Evolutionary conservation across 2,888 invertebrate genomes (phyloP), one percentile per base, ranked within the genome.

Genomic region (Zeuzera pyrina): DNA sequence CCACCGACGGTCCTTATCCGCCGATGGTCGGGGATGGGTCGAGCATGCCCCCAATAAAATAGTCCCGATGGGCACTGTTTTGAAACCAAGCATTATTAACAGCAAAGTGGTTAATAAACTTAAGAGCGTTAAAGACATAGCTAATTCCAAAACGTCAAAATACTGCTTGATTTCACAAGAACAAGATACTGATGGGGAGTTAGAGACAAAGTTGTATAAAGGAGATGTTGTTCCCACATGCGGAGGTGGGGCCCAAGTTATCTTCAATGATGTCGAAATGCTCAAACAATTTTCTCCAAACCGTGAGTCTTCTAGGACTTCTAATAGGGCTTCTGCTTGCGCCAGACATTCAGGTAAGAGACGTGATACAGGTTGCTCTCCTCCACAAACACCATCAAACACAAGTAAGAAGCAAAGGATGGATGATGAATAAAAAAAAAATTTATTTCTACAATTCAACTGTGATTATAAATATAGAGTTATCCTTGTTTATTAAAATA

Each of bases 141-240:
- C 88, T 0, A 88, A 89, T 52, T 71, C 83, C 0, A 90, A 88
- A 57, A 88, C 86, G 47, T 90, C 91, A 0, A 96, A 96, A 57
- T 99, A 99, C 66, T 93, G 97, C 43, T 85, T 99, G 0, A 91
- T 96, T 11, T 92, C 96, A 0, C 98, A 98, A 71, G 94, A 94
- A 50, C 91, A 93, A 12, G 97, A 97, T 61, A 90, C 92, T 0
- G 93, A 93, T 48, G 98, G 98, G 0, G 96, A 96, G 57, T 77
- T 98, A 2, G 95, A 96, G 68, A 98, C 98, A 0, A 93, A 93
- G 52, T 63, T 97, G 10, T 95, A 93, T 61, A 98, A 97, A 88
- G 98, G 93, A 8, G 95, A 98, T 63, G 93, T 98, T 2, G 87
- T 97, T 2, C 95, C 95, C 0, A 98, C 98, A 0, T 90, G 91